phyloP scores from a whole-genome alignment of 1,140 invertebrate genomes.

The Platyura marginata region DNA sequence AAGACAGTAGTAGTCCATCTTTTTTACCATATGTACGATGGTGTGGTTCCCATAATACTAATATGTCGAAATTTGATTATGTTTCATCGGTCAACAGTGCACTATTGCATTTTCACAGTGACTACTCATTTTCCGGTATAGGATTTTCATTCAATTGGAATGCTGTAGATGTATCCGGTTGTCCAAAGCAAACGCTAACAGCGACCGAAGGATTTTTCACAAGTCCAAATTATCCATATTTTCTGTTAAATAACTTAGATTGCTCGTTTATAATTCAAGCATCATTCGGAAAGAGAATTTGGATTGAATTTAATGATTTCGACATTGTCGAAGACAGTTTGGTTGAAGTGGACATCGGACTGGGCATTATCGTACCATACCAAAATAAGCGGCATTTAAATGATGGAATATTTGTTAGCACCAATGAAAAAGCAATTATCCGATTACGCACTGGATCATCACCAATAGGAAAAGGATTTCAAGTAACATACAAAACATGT shows the following conservation, averaged over 20 bases:
- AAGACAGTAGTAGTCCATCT: conserved; percentile 6
- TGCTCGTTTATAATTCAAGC: conserved; percentile 45
- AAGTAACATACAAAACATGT: conserved; percentile 39
- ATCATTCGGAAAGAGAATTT: conserved; percentile 35
- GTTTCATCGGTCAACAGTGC: conserved; percentile 38
- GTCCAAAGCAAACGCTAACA: conserved; percentile 40
- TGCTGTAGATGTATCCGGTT: conserved; percentile 43
- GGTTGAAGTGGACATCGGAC: conserved; percentile 33
- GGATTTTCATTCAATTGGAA: conserved; percentile 47
- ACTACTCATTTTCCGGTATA: conserved; percentile 42
- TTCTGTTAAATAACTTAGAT: conserved; percentile 41
- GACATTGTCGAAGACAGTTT: conserved; percentile 32
- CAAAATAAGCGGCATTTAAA: conserved; percentile 26
- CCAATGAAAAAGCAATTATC: conserved; percentile 32
- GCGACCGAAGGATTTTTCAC: conserved; percentile 33
- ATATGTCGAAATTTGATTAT: conserved; percentile 34
- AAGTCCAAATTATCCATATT: conserved; percentile 49
- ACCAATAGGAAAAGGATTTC: conserved; percentile 35
- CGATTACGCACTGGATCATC: conserved; percentile 34
- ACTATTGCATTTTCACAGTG: conserved; percentile 43
- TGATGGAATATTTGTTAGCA: conserved; percentile 39
- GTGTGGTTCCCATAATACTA: conserved; percentile 34
- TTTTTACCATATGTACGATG: conserved; percentile 23
- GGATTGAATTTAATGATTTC: conserved; percentile 40
- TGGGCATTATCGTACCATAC: conserved; percentile 31